Conservation (phyloP, 2,113 vertebrate species). For the Phaethon lepturus region DNA sequence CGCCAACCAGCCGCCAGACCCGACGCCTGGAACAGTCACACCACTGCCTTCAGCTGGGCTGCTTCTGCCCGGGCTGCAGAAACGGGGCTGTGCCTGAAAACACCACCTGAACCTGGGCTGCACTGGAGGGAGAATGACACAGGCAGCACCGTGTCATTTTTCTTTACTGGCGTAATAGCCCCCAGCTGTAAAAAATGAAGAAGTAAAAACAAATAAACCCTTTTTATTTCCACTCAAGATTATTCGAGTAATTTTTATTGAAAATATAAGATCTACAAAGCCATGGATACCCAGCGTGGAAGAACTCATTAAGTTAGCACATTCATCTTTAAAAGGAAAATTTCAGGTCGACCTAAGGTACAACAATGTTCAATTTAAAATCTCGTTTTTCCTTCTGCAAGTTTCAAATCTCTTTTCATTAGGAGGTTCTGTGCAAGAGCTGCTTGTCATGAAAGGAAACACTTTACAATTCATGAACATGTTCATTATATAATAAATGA, state of each 20-base stretch:
- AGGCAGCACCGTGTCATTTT: not conserved
- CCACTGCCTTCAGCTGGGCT: not conserved
- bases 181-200: conserved; percentile 35
- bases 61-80: not conserved
- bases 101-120: not conserved
- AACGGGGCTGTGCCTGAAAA: not conserved
- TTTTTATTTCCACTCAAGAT: conserved; percentile 70
- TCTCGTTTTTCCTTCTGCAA: conserved; percentile 52
- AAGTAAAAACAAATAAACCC: conserved; percentile 61
- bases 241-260: conserved; percentile 77
- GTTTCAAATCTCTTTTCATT: conserved; percentile 67
- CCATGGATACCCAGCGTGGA: conserved; percentile 73
- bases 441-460: conserved; percentile 67
- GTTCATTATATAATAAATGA: conserved; percentile 81
- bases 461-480: conserved; percentile 71
- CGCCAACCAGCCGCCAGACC: not conserved
- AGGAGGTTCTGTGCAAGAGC: conserved; percentile 87
- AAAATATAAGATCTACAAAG: conserved; percentile 79
- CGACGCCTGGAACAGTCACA: accelerated
- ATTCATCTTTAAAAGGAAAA: conserved; percentile 73
- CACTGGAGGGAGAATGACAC: not conserved
- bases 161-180: not conserved
- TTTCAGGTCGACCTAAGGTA: conserved; percentile 69
- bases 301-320: conserved; percentile 76
- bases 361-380: conserved; percentile 68